These are phyloP conservation scores for Peromyscus melanophrys DNA, from an alignment of 2,797 vertebrate species.

Conservation along the genomic window DNA sequence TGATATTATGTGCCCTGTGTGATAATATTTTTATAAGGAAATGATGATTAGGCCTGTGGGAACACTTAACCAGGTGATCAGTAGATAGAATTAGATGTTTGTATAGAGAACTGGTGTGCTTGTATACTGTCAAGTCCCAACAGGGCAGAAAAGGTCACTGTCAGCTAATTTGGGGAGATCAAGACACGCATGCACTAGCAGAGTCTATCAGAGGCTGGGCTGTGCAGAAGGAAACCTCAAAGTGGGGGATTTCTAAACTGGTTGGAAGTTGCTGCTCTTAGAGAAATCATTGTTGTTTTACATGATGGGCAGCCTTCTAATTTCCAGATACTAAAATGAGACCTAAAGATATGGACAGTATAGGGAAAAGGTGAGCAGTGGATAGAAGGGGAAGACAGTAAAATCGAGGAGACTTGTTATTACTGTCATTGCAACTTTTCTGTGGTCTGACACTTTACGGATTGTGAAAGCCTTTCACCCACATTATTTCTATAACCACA, in stretches of 20 bases:
- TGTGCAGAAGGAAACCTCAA: background rate
- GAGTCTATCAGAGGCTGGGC: background rate
- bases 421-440: background rate
- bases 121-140: background rate
- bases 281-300: background rate
- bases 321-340: constrained; percentile 43
- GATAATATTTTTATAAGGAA: constrained; percentile 18
- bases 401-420: background rate
- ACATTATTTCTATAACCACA: background rate
- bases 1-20: background rate
- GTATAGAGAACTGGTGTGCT: background rate
- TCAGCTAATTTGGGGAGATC: background rate
- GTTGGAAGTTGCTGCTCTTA: background rate
- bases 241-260: background rate
- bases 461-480: background rate
- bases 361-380: background rate
- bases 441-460: background rate
- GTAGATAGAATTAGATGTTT: background rate
- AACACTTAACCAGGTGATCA: background rate
- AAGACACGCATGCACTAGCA: accelerated
- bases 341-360: background rate
- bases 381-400: background rate
- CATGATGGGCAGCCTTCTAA: background rate
- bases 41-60: background rate
- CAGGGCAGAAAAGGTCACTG: background rate